These are phyloP conservation scores for Plagodis pulveraria DNA, from an alignment of 2,888 invertebrate genomes.

Conservation along the genomic window DNA sequence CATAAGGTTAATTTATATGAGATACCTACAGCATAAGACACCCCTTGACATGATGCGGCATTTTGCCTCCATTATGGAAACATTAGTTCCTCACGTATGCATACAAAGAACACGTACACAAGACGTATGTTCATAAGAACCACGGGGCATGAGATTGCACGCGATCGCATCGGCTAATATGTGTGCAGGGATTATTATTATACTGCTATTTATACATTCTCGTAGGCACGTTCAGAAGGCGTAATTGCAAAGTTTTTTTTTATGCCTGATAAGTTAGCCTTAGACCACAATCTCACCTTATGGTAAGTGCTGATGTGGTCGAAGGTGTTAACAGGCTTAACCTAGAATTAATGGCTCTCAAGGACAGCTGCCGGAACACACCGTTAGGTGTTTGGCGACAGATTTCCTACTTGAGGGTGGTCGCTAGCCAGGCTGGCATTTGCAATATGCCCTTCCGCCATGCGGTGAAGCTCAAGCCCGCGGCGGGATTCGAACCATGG, in stretches of 20 bases:
- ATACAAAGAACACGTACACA: slow-evolving; percentile 7
- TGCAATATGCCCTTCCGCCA: no score
- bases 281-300: no score
- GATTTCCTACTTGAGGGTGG: no score
- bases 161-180: slow-evolving; percentile 17
- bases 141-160: slow-evolving; percentile 14
- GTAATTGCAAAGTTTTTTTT: background rate
- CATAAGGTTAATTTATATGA: background rate
- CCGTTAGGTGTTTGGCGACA: no score
- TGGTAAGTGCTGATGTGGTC: no score
- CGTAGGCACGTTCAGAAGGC: slow-evolving; percentile 22
- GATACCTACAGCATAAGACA: slow-evolving; percentile 1
- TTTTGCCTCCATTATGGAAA: slow-evolving; percentile 15
- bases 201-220: slow-evolving; percentile 34
- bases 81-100: slow-evolving; percentile 10
- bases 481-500: no score
- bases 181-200: slow-evolving; percentile 26
- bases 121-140: slow-evolving; percentile 4
- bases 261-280: no score
- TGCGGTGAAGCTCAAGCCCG: no score
- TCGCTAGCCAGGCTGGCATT: no score
- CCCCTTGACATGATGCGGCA: slow-evolving; percentile 1
- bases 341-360: no score
- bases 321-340: no score
- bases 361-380: no score